Evolutionary conservation across 1,140 invertebrate species (phyloP).

Genomic region (Holcopasites calliopsidis): DNA sequence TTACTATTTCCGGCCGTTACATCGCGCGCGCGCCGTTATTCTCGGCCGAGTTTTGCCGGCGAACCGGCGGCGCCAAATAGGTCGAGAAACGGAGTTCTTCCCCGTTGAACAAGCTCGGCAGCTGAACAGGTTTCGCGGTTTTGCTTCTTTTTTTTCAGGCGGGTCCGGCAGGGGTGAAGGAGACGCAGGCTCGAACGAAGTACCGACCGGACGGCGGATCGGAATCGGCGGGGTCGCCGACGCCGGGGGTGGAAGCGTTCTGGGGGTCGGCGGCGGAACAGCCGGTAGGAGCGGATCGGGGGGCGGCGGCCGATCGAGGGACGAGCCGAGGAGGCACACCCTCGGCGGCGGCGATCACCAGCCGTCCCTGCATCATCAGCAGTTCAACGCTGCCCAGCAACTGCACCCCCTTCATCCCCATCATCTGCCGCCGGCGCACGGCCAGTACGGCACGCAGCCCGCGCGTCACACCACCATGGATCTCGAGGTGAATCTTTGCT

Average conservation of each 20-base stretch:
- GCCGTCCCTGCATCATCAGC: conserved; percentile 78
- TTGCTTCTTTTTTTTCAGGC: conserved; percentile 65
- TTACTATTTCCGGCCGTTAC: conserved; percentile 61
- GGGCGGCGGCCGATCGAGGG: conserved; percentile 79
- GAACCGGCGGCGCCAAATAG: too few relatives aligned
- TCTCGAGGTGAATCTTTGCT: conserved; percentile 82
- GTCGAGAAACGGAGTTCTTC: too few relatives aligned
- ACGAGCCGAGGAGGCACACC: conserved; percentile 86
- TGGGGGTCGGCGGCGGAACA: conserved; percentile 64
- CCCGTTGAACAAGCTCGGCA: too few relatives aligned
- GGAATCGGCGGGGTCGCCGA: conserved; percentile 66
- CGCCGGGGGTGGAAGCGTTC: conserved; percentile 67
- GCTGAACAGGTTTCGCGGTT: too few relatives aligned
- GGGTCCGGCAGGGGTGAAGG: conserved; percentile 72
- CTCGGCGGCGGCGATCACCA: conserved; percentile 84
- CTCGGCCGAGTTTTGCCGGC: too few relatives aligned
- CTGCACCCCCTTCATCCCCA: conserved; percentile 81
- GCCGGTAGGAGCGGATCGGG: conserved; percentile 77
- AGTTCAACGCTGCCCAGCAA: conserved; percentile 80
- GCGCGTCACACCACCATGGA: conserved; percentile 84
- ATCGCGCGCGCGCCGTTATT: too few relatives aligned
- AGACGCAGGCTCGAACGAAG: conserved; percentile 74
- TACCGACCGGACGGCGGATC: conserved; percentile 67
- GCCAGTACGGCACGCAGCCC: conserved; percentile 79
- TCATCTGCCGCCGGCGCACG: conserved; percentile 79